phyloP scores from a whole-genome alignment of 2,888 invertebrate species.

The Euproctis similis region DNA sequence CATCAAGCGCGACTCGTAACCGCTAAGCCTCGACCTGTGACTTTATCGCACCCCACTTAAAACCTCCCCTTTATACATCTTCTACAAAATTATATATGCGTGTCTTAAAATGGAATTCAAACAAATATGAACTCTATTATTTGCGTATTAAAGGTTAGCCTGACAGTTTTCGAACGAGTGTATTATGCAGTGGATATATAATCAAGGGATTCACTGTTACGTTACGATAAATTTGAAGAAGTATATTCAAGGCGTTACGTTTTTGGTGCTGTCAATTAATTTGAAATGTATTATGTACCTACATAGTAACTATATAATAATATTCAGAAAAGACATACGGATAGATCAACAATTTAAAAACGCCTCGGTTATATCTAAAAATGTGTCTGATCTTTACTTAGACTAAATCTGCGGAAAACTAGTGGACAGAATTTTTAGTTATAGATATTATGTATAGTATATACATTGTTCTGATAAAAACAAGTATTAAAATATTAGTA shows the following conservation, averaged over 20 bases:
- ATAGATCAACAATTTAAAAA: too few relatives aligned
- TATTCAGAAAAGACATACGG: too few relatives aligned
- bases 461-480: too few relatives aligned
- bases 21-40: conserved; percentile 69
- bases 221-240: conserved; percentile 42
- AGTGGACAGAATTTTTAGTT: too few relatives aligned
- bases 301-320: too few relatives aligned
- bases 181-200: conserved; percentile 20
- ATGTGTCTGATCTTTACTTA: too few relatives aligned
- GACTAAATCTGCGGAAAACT: too few relatives aligned
- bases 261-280: conserved; percentile 12
- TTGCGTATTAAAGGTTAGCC: conserved; percentile 1
- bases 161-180: neutral
- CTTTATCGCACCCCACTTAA: conserved; percentile 52
- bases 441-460: too few relatives aligned
- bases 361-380: too few relatives aligned
- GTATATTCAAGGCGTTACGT: conserved; percentile 24
- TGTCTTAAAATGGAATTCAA: conserved; percentile 24
- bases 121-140: conserved; percentile 3
- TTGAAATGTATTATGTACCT: neutral
- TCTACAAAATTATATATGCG: conserved; percentile 11
- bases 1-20: conserved; percentile 67
- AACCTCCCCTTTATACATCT: conserved; percentile 29
- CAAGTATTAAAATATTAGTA: too few relatives aligned
- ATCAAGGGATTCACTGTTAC: conserved; percentile 45